Evolutionary conservation across 2,113 vertebrate species (phyloP).

Genomic region (Lepidothrix coronata): DNA sequence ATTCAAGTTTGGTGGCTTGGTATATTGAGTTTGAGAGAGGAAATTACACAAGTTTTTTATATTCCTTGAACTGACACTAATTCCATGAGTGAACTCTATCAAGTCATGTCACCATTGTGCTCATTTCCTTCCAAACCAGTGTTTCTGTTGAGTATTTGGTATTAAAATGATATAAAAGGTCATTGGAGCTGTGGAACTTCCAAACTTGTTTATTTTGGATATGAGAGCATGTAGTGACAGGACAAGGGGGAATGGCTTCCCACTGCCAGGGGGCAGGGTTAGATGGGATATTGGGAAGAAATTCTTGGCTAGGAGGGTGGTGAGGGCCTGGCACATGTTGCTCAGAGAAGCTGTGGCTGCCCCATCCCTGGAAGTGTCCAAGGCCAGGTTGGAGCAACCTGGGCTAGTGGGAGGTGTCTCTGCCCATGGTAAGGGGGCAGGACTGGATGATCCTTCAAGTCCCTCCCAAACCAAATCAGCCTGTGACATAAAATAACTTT

Average conservation of each 20-base stretch:
- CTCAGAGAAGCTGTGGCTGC: not conserved
- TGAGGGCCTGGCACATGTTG: rapidly evolving
- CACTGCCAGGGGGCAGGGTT: not conserved
- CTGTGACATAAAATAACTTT: not conserved
- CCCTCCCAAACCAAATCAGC: not conserved
- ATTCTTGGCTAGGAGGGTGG: not conserved
- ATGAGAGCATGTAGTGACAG: not conserved
- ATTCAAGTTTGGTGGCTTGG: not conserved
- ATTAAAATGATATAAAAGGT: not conserved
- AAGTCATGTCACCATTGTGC: not conserved
- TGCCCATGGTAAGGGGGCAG: not conserved
- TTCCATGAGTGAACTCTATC: not conserved
- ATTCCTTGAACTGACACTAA: not conserved
- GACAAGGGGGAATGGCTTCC: not conserved
- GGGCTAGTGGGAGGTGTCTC: not conserved
- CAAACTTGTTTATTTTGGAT: not conserved
- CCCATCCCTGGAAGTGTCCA: not conserved
- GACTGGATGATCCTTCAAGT: not conserved
- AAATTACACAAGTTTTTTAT: not conserved
- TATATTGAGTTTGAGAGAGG: not conserved
- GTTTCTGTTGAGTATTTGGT: not conserved
- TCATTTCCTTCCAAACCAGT: not conserved
- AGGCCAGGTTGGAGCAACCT: not conserved
- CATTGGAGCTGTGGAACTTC: not conserved
- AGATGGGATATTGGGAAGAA: not conserved